Percentiles rank a stretch among this genome's conserved stretches.
These are phyloP conservation scores for Chesias legatella DNA, from an alignment of 2,888 invertebrate species.

Conservation along the genomic window DNA sequence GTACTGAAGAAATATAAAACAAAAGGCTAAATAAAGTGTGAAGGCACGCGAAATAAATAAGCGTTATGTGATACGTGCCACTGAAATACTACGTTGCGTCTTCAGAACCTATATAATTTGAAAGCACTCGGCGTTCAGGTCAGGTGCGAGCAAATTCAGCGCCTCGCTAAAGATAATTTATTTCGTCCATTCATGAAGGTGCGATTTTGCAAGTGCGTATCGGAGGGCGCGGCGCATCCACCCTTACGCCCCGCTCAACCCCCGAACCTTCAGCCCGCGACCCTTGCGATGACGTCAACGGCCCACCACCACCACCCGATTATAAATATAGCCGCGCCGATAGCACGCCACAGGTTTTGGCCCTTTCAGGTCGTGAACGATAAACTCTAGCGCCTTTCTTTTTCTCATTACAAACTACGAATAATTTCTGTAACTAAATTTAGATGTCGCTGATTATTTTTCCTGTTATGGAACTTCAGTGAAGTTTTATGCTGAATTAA, in stretches of 20 bases:
- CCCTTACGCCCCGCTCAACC: slow-evolving; percentile 32
- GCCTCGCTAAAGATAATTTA: slow-evolving; percentile 63
- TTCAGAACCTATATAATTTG: slow-evolving; percentile 31
- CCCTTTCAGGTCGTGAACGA: slow-evolving; percentile 44
- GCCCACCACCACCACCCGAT: slow-evolving; percentile 67
- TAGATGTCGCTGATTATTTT: slow-evolving; percentile 8
- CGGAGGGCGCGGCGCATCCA: slow-evolving; percentile 56
- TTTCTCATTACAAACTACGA: slow-evolving; percentile 11
- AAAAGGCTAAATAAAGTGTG: background rate
- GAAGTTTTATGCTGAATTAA: slow-evolving; percentile 3
- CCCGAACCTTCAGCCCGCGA: slow-evolving; percentile 38
- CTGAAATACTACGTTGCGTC: slow-evolving; percentile 20
- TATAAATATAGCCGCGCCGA: slow-evolving; percentile 74
- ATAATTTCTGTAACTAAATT: slow-evolving; percentile 6
- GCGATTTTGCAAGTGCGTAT: slow-evolving; percentile 78
- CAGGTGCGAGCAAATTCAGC: slow-evolving; percentile 56
- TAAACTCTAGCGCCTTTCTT: slow-evolving; percentile 17
- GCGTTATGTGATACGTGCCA: slow-evolving; percentile 10
- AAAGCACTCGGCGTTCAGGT: slow-evolving; percentile 48
- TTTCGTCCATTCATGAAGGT: slow-evolving; percentile 76
- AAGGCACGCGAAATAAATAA: slow-evolving; percentile 3
- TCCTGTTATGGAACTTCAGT: slow-evolving; percentile 1
- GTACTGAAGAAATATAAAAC: no score
- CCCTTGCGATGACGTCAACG: slow-evolving; percentile 70
- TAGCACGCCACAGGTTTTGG: slow-evolving; percentile 75